phyloP scores from a whole-genome alignment of 1,140 invertebrate species.

The Platyura marginata region DNA sequence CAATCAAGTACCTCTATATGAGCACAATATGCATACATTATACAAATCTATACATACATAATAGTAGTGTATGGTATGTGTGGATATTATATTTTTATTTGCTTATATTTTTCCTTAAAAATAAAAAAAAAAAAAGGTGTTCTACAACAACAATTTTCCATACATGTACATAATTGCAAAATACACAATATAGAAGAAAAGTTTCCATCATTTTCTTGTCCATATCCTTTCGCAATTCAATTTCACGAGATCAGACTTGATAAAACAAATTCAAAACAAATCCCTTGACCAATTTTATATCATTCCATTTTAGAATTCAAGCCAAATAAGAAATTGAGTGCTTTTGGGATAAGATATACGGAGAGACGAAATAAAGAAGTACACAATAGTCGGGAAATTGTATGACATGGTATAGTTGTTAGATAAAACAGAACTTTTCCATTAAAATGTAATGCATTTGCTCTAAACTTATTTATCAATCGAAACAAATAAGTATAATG shows the following conservation, averaged over 20 bases:
- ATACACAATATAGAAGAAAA: neutral
- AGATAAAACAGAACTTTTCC: constrained; percentile 3
- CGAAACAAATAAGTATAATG: constrained; percentile 3
- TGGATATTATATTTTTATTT: too few species aligned
- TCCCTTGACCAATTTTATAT: constrained; percentile 3
- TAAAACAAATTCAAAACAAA: constrained; percentile 3
- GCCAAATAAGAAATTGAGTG: constrained; percentile 2
- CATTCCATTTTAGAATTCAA: constrained; percentile 1
- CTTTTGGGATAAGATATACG: constrained; percentile 1
- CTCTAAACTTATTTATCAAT: constrained; percentile 3
- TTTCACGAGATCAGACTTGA: constrained; percentile 1
- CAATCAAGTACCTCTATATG: too few species aligned
- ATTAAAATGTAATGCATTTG: constrained; percentile 3
- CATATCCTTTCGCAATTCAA: neutral
- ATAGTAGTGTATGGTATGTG: too few species aligned
- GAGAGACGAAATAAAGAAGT: neutral
- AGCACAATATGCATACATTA: too few species aligned
- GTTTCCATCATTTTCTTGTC: neutral
- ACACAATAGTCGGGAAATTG: neutral
- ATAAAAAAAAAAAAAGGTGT: neutral
- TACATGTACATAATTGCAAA: too few species aligned
- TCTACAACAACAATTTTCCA: too few species aligned
- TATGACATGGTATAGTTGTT: constrained; percentile 2
- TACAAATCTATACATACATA: too few species aligned
- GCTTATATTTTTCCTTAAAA: neutral